Conservation (phyloP, 2,797 vertebrate species). For the Anas bahamensis region DNA sequence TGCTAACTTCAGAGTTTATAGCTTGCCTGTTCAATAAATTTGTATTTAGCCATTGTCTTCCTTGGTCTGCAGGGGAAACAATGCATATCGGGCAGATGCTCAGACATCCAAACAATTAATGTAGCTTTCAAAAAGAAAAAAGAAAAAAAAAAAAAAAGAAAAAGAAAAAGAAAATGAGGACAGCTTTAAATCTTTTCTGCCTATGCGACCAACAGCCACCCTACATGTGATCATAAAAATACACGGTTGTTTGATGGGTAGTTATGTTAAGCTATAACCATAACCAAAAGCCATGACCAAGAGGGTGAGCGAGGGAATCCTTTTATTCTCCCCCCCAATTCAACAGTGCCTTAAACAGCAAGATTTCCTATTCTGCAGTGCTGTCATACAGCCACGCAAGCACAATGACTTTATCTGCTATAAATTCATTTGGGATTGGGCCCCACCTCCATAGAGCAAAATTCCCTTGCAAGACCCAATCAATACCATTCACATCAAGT, state of each 20-base stretch:
- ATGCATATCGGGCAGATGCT: background rate
- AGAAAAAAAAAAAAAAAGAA: background rate
- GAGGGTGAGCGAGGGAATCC: background rate
- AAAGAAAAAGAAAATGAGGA: background rate
- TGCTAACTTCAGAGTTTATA: conserved; percentile 27
- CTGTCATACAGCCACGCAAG: background rate
- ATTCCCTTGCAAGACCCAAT: background rate
- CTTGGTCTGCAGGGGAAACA: conserved; percentile 20
- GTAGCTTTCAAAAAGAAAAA: background rate
- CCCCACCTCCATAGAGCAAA: background rate
- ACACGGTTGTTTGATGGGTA: background rate
- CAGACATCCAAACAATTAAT: conserved; percentile 37
- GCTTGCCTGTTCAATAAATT: conserved; percentile 47
- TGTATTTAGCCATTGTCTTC: conserved; percentile 44
- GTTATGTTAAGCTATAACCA: conserved; percentile 36
- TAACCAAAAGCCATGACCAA: conserved; percentile 47
- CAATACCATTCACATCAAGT: background rate
- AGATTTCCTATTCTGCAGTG: background rate
- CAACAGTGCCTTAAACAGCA: background rate
- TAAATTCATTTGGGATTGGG: background rate
- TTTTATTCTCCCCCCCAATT: background rate
- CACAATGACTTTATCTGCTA: background rate
- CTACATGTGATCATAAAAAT: background rate
- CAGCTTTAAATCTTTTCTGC: conserved; percentile 34
- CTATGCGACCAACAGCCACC: background rate